Evolutionary conservation across 2,797 vertebrate genomes (phyloP).

Genomic region (Moxostoma hubbsi): DNA sequence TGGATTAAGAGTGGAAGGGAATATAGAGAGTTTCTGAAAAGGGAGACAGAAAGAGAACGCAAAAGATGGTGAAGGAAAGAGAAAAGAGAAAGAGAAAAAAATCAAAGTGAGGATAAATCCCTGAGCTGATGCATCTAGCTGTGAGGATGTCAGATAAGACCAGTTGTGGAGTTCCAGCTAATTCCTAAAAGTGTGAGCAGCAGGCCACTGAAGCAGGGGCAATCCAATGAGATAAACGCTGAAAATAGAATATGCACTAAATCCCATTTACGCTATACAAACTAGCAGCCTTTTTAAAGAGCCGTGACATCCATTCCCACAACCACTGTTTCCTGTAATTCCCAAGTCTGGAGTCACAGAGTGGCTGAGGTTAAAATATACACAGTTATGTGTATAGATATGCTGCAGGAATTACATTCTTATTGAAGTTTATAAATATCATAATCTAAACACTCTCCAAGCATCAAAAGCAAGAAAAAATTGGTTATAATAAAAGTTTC

Average conservation of each 20-base stretch:
- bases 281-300: conserved; percentile 23
- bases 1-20: conserved; percentile 54
- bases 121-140: conserved; percentile 59
- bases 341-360: conserved; percentile 23
- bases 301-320: conserved; percentile 32
- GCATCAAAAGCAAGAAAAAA: not conserved
- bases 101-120: conserved; percentile 27
- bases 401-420: conserved; percentile 35
- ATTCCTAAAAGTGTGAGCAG: conserved; percentile 62
- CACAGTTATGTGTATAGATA: conserved; percentile 41
- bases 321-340: conserved; percentile 31
- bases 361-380: conserved; percentile 16
- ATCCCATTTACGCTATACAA: conserved; percentile 50
- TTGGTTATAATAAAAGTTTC: not conserved
- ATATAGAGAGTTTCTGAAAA: conserved; percentile 27
- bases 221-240: conserved; percentile 52
- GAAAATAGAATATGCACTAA: conserved; percentile 51
- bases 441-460: not conserved
- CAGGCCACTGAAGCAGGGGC: conserved; percentile 45
- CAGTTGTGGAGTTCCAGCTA: conserved; percentile 67
- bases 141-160: conserved; percentile 73
- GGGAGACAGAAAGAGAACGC: conserved; percentile 18
- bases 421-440: conserved; percentile 21
- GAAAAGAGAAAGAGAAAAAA: conserved; percentile 55
- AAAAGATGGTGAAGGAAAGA: conserved; percentile 49